Percentiles rank a stretch among this genome's conserved stretches.
phyloP scores from a whole-genome alignment of 2,888 invertebrate genomes.

The Acrobasis repandana region DNA sequence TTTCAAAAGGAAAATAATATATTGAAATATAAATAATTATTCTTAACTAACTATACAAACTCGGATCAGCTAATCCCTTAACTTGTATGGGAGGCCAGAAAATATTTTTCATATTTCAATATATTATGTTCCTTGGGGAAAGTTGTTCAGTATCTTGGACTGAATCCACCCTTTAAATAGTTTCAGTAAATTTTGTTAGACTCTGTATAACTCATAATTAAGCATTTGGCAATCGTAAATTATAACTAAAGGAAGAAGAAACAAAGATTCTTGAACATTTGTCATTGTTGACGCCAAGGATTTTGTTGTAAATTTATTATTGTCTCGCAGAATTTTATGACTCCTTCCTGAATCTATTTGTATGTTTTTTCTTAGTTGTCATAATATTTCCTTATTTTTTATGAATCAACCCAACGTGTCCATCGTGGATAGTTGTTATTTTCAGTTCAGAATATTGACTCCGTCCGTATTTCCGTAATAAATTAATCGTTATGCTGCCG shows the following conservation, averaged over 20 bases:
- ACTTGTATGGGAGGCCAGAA: too few species aligned
- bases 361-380: not conserved
- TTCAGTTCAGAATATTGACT: slow-evolving; percentile 9
- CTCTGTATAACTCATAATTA: too few species aligned
- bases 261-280: not conserved
- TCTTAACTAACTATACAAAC: too few species aligned
- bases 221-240: not conserved
- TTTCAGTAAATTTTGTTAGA: too few species aligned
- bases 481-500: not conserved
- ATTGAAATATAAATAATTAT: too few species aligned
- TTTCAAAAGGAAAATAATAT: too few species aligned
- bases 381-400: not conserved
- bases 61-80: too few species aligned
- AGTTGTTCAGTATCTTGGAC: too few species aligned
- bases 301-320: not conserved
- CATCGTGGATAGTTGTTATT: slow-evolving; percentile 11
- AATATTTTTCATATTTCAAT: too few species aligned
- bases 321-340: not conserved
- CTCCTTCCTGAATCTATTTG: slow-evolving; percentile 1
- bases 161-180: too few species aligned
- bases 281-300: not conserved
- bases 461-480: too few species aligned
- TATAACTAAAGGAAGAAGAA: not conserved
- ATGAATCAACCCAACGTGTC: not conserved
- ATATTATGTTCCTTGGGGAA: too few species aligned